Base-by-base conservation (phyloP, 2,113 vertebrate genomes). In the Strix uralensis region DNA sequence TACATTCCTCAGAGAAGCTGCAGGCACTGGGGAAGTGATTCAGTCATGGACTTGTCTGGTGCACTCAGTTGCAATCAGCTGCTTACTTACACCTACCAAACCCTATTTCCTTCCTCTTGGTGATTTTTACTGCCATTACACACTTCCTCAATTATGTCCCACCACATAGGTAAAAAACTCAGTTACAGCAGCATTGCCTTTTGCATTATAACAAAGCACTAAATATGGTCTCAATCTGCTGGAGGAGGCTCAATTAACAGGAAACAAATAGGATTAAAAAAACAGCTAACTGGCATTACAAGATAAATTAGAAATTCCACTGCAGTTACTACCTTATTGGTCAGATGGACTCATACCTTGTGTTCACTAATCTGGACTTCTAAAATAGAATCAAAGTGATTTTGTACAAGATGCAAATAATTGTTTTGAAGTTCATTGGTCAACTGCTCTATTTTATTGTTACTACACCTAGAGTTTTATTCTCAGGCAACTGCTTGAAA, bases 1-100 rank as follows among this genome's bases (percentile, higher is more conserved):
- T 2, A 2, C 1, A 1, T 7, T 11, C 5, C 40, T 9, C 12
- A 13, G 15, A 19, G 22, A 29, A 23, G 0, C 15, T 4, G 17
- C 27, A 11, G 32, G 78, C 10, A 6, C 3, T 2, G 22, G 55
- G 34, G 19, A 18, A 11, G 40, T 0, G 11, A 29, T 10, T 25
- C 3, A 5, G 1, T 4, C 16, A 4, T 2, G 23, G 29, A 5
- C 25, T 27, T 2, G 34, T 3, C 10, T 5, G 9, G 22, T 27
- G 55, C 14, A 8, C 15, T 32, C 11, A 5, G 5, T 8, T 2
- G 0, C 30, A 13, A 2, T 4, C 14, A 4, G 23, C 20, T 19
- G 0, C 11, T 36, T 5, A 11, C 1, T 32, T 13, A 18, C 2
- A 16, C 32, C 14, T 4, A 2, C 12, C 0, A 0, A 2, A 2